phyloP scores from a whole-genome alignment of 2,888 invertebrate species.

The Argyresthia albistria region DNA sequence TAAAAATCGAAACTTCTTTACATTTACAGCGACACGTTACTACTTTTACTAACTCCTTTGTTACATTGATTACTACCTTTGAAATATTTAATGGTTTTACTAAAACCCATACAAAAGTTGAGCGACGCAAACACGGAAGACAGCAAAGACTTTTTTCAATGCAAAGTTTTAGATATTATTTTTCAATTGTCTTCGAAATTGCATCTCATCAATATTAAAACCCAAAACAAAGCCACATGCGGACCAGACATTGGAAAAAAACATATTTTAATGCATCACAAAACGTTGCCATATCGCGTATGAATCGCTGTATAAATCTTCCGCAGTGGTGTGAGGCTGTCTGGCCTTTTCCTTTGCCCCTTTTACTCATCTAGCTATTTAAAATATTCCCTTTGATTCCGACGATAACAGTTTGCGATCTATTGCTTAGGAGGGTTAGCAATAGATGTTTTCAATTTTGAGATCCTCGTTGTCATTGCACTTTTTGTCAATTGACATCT shows the following conservation, averaged over 20 bases:
- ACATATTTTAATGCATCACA: slow-evolving; percentile 54
- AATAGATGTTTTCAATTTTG: neutral
- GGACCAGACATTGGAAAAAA: slow-evolving; percentile 43
- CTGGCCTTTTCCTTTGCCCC: slow-evolving; percentile 47
- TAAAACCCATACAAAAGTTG: neutral
- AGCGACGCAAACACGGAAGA: neutral
- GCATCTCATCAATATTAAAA: slow-evolving; percentile 31
- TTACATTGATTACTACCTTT: neutral
- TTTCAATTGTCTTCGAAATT: neutral
- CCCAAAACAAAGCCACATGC: slow-evolving; percentile 42
- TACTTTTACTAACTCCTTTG: neutral
- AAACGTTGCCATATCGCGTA: slow-evolving; percentile 48
- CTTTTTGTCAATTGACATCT: neutral
- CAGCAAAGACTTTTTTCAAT: neutral
- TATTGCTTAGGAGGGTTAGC: neutral
- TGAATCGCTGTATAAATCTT: slow-evolving; percentile 50
- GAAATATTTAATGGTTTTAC: neutral
- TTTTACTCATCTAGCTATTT: slow-evolving; percentile 56
- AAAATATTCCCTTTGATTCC: slow-evolving; percentile 66
- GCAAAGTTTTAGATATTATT: neutral
- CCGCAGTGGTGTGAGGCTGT: slow-evolving; percentile 45
- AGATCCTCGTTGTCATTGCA: neutral
- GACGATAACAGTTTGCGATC: slow-evolving; percentile 62
- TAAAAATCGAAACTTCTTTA: slow-evolving; percentile 4
- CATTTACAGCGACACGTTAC: neutral